These are phyloP conservation scores for Sebastes steindachneri DNA, from an alignment of 2,797 vertebrate species.

Conservation along the genomic window DNA sequence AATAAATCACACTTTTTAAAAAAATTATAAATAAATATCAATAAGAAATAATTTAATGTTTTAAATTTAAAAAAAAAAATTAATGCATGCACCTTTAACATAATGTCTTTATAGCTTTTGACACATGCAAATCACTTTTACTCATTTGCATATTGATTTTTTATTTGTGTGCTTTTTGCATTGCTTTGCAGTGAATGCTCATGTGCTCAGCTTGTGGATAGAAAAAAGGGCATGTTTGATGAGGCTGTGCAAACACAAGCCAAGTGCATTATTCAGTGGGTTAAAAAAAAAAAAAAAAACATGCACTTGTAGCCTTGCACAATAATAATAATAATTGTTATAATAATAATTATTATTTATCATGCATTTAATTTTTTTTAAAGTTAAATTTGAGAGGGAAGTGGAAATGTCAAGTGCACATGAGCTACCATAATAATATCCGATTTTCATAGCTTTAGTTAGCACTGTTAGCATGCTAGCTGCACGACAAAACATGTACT, in stretches of 20 bases:
- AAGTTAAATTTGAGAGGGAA: not conserved
- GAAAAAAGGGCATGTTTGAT: constrained; percentile 77
- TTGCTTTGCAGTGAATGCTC: constrained; percentile 40
- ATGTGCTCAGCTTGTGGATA: constrained; percentile 34
- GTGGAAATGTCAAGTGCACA: constrained; percentile 12
- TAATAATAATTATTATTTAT: not conserved
- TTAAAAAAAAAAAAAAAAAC: constrained; percentile 47
- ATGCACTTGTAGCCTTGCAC: constrained; percentile 37
- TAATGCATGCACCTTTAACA: constrained; percentile 27
- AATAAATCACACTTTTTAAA: constrained; percentile 27
- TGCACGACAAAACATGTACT: constrained; percentile 39
- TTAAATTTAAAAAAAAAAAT: not conserved
- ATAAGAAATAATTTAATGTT: not conserved
- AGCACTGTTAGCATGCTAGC: constrained; percentile 69
- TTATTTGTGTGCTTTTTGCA: constrained; percentile 46
- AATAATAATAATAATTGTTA: not conserved
- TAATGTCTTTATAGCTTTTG: constrained; percentile 51
- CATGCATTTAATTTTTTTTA: constrained; percentile 8
- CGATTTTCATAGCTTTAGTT: constrained; percentile 14
- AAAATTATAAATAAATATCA: not conserved
- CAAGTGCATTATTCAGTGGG: constrained; percentile 67
- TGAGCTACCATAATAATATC: constrained; percentile 19
- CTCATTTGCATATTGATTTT: constrained; percentile 74
- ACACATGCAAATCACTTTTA: constrained; percentile 75
- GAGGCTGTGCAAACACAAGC: constrained; percentile 66